Percentiles rank a stretch among this genome's conserved stretches.
phyloP scores from a whole-genome alignment of 2,888 invertebrate genomes.

The Myathropa florea region DNA sequence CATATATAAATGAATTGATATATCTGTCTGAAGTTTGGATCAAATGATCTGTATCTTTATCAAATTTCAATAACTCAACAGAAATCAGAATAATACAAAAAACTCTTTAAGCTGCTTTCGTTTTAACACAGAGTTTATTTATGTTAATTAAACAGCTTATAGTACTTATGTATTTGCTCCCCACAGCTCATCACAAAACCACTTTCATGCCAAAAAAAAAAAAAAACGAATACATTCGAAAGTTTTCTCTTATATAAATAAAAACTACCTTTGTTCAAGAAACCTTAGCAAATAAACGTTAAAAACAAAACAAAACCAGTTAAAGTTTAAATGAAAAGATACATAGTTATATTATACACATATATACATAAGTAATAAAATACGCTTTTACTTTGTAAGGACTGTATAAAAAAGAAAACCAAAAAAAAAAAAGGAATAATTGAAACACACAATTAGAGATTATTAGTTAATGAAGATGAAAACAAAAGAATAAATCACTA shows the following conservation, averaged over 20 bases:
- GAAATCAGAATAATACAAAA: neutral
- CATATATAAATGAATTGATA: too few species aligned
- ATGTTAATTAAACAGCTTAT: neutral
- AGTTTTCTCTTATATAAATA: constrained; percentile 5
- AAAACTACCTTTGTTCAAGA: constrained; percentile 38
- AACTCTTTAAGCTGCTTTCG: neutral
- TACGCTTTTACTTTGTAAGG: constrained; percentile 80
- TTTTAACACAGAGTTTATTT: neutral
- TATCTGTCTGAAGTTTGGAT: too few species aligned
- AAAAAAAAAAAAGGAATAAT: constrained; percentile 24
- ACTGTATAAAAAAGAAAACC: constrained; percentile 75
- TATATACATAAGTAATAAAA: constrained; percentile 78
- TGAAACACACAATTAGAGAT: constrained; percentile 61
- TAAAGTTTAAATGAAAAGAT: constrained; percentile 42
- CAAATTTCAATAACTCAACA: neutral
- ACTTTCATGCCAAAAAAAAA: neutral
- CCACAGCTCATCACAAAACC: constrained; percentile 29
- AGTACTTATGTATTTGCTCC: neutral
- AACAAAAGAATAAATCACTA: constrained; percentile 64
- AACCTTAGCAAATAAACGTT: constrained; percentile 54
- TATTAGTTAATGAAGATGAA: constrained; percentile 74
- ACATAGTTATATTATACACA: constrained; percentile 63
- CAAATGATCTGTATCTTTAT: too few species aligned
- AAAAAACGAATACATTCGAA: neutral
- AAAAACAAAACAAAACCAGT: constrained; percentile 24